Evolutionary conservation across 2,797 vertebrate species (phyloP).

Genomic region (Acipenser transmontanus): DNA sequence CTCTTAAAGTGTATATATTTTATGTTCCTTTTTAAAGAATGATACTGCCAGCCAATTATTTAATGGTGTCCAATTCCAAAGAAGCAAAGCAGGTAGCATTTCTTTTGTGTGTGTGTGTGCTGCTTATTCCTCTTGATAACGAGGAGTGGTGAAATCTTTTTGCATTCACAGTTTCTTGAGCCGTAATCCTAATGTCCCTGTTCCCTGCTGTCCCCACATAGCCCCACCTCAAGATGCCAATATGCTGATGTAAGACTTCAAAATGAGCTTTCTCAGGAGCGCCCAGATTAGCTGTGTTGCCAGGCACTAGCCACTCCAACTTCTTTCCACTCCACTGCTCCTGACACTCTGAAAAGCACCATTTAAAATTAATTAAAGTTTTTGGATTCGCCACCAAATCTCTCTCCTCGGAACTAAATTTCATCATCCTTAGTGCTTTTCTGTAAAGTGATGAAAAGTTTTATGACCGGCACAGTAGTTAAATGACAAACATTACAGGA

Average conservation of each 20-base stretch:
- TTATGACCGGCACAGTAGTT: constrained; percentile 21
- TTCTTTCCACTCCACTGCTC: constrained; percentile 86
- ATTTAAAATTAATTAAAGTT: constrained; percentile 97
- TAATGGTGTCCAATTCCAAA: no score
- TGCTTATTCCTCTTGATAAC: no score
- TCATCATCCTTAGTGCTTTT: constrained; percentile 52
- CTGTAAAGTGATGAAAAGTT: constrained; percentile 46
- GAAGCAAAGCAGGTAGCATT: no score
- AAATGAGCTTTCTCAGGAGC: constrained; percentile 73
- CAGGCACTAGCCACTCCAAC: constrained; percentile 81
- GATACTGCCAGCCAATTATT: no score
- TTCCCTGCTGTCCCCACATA: constrained; percentile 32
- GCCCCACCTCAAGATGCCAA: constrained; percentile 69
- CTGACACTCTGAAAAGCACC: constrained; percentile 85
- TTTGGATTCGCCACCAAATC: constrained; percentile 74
- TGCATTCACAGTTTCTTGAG: constrained; percentile 32
- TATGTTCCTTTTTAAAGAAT: no score
- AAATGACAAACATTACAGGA: constrained; percentile 31
- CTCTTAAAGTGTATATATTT: no score
- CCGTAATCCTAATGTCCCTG: constrained; percentile 22
- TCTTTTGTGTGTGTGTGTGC: no score
- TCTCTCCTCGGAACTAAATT: constrained; percentile 42
- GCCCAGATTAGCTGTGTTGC: constrained; percentile 85
- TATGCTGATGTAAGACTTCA: constrained; percentile 85
- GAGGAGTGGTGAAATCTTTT: constrained; percentile 9